These are phyloP conservation scores for Pomacea canaliculata DNA, from an alignment of 2,888 invertebrate genomes.

Conservation along the genomic window DNA sequence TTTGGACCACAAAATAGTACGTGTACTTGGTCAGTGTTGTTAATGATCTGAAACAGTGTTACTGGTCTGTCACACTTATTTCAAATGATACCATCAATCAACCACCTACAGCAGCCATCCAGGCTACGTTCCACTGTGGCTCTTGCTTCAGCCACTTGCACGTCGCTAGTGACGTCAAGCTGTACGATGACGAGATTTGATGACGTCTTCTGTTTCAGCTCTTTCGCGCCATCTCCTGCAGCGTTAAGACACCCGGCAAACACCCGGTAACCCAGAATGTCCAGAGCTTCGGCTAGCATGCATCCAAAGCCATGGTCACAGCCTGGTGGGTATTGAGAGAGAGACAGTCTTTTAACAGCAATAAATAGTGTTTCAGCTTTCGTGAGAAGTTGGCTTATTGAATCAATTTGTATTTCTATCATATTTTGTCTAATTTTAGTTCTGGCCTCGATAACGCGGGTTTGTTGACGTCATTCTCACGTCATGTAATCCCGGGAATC, in stretches of 20 bases:
- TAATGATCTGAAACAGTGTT: too few species aligned
- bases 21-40: too few species aligned
- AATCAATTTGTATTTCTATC: too few species aligned
- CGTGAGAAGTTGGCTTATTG: too few species aligned
- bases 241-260: constrained; percentile 36
- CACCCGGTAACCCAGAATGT: constrained; percentile 37
- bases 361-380: background rate
- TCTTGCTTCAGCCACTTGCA: constrained; percentile 35
- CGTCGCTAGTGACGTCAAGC: constrained; percentile 45
- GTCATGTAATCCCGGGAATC: background rate
- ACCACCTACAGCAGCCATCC: background rate
- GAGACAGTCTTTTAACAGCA: background rate
- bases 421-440: too few species aligned
- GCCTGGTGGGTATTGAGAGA: constrained; percentile 32
- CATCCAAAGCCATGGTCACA: constrained; percentile 51
- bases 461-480: background rate
- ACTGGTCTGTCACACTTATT: too few species aligned
- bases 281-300: constrained; percentile 38
- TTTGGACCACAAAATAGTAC: too few species aligned
- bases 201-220: constrained; percentile 32
- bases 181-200: constrained; percentile 39
- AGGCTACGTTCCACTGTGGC: constrained; percentile 27
- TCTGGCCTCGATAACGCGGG: background rate
- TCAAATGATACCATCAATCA: too few species aligned
- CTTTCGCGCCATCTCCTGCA: constrained; percentile 40